Conservation (phyloP, 2,888 invertebrate genomes). For the Sipha maydis region DNA sequence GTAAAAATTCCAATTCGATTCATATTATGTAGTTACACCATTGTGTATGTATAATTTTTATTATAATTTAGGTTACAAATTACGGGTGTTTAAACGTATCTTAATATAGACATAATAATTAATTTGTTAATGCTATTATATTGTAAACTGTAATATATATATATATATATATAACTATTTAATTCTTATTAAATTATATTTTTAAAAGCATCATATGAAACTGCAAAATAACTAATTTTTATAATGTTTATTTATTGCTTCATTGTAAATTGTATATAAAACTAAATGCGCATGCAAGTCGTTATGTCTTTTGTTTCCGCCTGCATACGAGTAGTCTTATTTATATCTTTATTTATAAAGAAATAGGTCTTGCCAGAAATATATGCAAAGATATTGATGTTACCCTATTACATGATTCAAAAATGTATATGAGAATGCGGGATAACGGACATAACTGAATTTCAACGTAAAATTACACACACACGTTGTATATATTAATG, state of each 20-base stretch:
- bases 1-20: too few relatives aligned
- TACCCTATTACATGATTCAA: slow-evolving; percentile 5
- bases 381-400: background rate
- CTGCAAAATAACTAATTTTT: background rate
- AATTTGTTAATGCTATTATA: background rate
- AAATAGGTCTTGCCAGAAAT: background rate
- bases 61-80: background rate
- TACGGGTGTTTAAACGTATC: background rate
- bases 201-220: background rate
- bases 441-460: slow-evolving; percentile 54
- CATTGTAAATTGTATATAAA: background rate
- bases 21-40: too few relatives aligned
- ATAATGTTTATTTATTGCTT: background rate
- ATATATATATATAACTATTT: background rate
- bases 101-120: background rate
- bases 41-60: background rate
- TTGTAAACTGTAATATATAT: background rate
- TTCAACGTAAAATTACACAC: background rate
- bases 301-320: slow-evolving; percentile 41
- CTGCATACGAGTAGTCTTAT: slow-evolving; percentile 31
- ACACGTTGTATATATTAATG: too few relatives aligned
- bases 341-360: background rate
- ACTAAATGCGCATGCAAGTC: background rate
- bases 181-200: too few relatives aligned
- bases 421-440: slow-evolving; percentile 35